Base-by-base conservation (phyloP, 2,797 vertebrate genomes). In the Pseudomugil tenellus region DNA sequence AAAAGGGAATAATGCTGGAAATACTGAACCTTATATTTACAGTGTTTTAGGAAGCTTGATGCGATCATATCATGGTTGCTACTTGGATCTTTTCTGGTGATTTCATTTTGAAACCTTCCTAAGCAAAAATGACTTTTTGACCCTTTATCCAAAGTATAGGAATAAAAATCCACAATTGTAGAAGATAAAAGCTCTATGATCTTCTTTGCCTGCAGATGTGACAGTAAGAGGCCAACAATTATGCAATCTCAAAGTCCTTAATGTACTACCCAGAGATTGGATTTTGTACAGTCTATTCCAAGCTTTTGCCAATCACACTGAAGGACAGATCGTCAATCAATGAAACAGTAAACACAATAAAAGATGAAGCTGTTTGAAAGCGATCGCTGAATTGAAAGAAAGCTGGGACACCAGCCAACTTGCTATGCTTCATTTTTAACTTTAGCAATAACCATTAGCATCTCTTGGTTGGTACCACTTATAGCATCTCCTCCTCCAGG, bases 391-490 rank as follows among this genome's bases (percentile, higher is more conserved):
- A 21, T 32, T 26, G 39, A 26, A 55, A 65, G 46, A 43, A 53
- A 65, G 8, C 37, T 46, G 37, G 26, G 52, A 43, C 52, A 43
- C 48, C 26, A 65, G n/a, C 53, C 37, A 32, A 28, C n/a, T 31
- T 56, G 63, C 43, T 61, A 49, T 43, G 28, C 41, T 46, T 49
- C 32, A 32, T 48, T 61, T 61, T 61, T 23, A 61, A 46, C 43
- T 21, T 48, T 23, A 48, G 43, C 14, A 26, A 35, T 26, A 58
- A 39, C 25, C 21, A 58, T n/a, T 28, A 61, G 29, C 14, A 29
- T 32, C 43, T 61, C 31, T 32, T 48, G 19, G 17, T 12, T 13
- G 19, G 23, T 16, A 39, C 56, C 14, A 11, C 26, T 46, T 31
- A 29, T 28, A 60, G 16, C 25, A 52, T 52, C 26, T 28, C 51